Evolutionary conservation across 1,140 invertebrate genomes (phyloP).

Genomic region (Patella vulgata): DNA sequence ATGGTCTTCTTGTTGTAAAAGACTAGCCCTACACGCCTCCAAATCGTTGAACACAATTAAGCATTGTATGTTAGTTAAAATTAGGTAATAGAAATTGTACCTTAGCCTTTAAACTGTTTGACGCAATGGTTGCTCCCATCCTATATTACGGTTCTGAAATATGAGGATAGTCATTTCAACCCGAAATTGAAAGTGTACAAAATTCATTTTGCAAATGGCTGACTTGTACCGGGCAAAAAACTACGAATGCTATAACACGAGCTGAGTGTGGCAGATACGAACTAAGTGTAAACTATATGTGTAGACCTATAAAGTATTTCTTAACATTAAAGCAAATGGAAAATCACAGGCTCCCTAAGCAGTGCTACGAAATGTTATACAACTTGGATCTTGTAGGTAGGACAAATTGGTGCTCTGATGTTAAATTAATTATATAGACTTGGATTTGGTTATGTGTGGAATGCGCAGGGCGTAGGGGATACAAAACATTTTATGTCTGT

Average conservation of each 20-base stretch:
- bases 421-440: slow-evolving; percentile 5
- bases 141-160: slow-evolving; percentile 19
- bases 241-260: slow-evolving; percentile 7
- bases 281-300: slow-evolving; percentile 9
- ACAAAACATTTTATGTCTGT: neutral
- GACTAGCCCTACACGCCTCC: slow-evolving; percentile 4
- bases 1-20: slow-evolving; percentile 6
- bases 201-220: slow-evolving; percentile 10
- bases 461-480: neutral
- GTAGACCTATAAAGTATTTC: slow-evolving; percentile 6
- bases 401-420: slow-evolving; percentile 3
- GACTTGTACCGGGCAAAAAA: neutral
- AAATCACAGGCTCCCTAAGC: slow-evolving; percentile 8
- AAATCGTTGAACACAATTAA: neutral
- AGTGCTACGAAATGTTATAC: slow-evolving; percentile 19
- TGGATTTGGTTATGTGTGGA: slow-evolving; percentile 16
- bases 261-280: slow-evolving; percentile 16
- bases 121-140: slow-evolving; percentile 5
- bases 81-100: neutral
- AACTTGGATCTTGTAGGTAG: slow-evolving; percentile 6
- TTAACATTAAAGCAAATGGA: neutral
- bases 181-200: slow-evolving; percentile 12
- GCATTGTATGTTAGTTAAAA: neutral
- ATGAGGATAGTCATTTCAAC: slow-evolving; percentile 5
- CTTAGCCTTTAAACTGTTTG: slow-evolving; percentile 9